Conservation (phyloP, 2,113 vertebrate species). For the Salvelinus alpinus region DNA sequence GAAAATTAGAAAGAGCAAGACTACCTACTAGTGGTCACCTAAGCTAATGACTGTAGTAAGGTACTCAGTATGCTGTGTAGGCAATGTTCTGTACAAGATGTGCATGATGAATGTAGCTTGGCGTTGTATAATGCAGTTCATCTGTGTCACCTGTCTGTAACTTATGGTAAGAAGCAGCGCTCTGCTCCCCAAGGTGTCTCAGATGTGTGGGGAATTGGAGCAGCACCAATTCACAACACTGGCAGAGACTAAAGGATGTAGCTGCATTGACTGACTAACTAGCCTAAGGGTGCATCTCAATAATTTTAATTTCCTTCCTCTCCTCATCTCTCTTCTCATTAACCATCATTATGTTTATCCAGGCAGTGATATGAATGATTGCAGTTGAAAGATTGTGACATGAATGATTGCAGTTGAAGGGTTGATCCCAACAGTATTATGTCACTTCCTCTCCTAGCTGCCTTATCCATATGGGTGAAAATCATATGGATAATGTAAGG, state of each 20-base stretch:
- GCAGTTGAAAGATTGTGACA: no score
- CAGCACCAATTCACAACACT: conserved; percentile 60
- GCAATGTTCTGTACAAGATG: not conserved
- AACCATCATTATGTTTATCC: no score
- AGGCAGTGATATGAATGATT: no score
- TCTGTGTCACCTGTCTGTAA: conserved; percentile 40
- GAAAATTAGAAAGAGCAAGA: conserved; percentile 25
- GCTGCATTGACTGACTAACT: conserved; percentile 10
- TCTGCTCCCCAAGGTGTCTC: conserved; percentile 34
- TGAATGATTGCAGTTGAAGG: no score
- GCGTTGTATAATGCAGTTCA: conserved; percentile 47
- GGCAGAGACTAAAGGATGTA: conserved; percentile 28
- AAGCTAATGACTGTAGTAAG: no score
- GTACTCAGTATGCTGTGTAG: not conserved
- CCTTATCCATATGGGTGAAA: no score
- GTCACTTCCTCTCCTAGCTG: no score
- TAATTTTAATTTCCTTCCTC: not conserved
- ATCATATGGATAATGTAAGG: no score
- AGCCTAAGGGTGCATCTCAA: not conserved
- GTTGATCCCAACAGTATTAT: no score
- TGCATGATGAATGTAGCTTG: conserved; percentile 40
- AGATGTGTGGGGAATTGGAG: conserved; percentile 52
- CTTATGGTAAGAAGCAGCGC: conserved; percentile 20
- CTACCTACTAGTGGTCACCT: conserved; percentile 55
- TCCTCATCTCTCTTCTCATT: no score